Base-by-base conservation (phyloP, 2,888 invertebrate species). In the Hoplodrina ambigua region DNA sequence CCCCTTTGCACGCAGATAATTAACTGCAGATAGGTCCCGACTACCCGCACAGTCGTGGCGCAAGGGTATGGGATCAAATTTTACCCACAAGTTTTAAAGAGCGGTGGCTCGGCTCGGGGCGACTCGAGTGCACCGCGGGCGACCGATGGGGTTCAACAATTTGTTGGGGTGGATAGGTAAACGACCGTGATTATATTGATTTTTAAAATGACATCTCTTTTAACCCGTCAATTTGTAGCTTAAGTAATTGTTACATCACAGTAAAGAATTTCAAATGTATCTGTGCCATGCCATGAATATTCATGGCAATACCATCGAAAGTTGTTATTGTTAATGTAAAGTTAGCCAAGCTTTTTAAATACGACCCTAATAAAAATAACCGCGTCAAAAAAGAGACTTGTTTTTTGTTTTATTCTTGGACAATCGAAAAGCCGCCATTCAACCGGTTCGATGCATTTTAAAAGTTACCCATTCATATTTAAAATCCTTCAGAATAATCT, bases 21-120 rank as follows among this genome's bases (percentile, higher is more conserved):
- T 95, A 95, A 95, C 95, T 94, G 93, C 93, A 94, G 94, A 94
- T 94, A 94, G 91, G 92, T 92, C 91, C 86, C 91, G 88, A 89
- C 66, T 53, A 73, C 74, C 73, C 91, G 91, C 89, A 91, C 91
- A 86, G 89, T 88, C 90, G 61, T 52, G 69, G 69, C 74, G 86
- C 86, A 86, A 89, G 90, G 91, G 91, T 88, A 88, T 86, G 86
- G 89, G 91, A 93, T 93, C 92, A 93, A 94, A 93, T 92, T 94
- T 93, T 93, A 92, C 91, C 92, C 91, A 90, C 91, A 89, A 92
- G 91, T 93, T 93, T 94, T 94, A 91, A 93, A 94, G 89, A 92
- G 91, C 90, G 88, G 87, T 87, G 88, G 90, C 91, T 85, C 83
- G 87, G 84, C 85, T 86, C 87, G 86, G 84, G 82, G 83, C 37